phyloP scores from a whole-genome alignment of 35 echinoderm and acorn worm species.

The Chiridota heheva region DNA sequence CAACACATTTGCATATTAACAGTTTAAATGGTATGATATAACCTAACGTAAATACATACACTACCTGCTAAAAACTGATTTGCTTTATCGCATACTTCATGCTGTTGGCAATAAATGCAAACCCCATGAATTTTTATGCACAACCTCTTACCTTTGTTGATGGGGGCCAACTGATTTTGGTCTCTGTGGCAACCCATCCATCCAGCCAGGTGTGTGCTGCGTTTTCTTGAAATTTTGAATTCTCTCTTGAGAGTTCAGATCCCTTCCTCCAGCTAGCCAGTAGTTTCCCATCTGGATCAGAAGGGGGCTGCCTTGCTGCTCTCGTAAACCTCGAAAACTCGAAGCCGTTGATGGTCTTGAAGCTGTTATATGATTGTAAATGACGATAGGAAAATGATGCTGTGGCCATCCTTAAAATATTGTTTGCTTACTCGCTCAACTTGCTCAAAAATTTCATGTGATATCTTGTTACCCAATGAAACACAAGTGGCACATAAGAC shows the following conservation, averaged over 20 bases:
- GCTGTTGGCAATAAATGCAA: neutral
- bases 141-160: conserved; percentile 9
- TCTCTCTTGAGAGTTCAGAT: conserved; percentile 50
- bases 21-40: neutral
- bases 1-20: neutral
- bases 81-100: neutral
- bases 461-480: too few relatives aligned
- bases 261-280: conserved; percentile 83
- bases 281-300: conserved; percentile 76
- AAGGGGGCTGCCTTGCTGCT: conserved; percentile 50
- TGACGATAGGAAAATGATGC: too few relatives aligned
- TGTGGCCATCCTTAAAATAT: too few relatives aligned
- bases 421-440: too few relatives aligned
- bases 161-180: conserved; percentile 74
- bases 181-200: conserved; percentile 55
- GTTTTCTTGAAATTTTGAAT: conserved; percentile 73
- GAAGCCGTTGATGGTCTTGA: conserved; percentile 22
- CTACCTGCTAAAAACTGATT: neutral
- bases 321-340: neutral
- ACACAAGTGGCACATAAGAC: too few relatives aligned
- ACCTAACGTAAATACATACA: neutral
- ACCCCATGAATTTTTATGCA: neutral
- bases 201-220: conserved; percentile 84
- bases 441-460: too few relatives aligned
- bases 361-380: too few relatives aligned